phyloP scores from a whole-genome alignment of 1,140 invertebrate species.

The Tribolium madens region DNA sequence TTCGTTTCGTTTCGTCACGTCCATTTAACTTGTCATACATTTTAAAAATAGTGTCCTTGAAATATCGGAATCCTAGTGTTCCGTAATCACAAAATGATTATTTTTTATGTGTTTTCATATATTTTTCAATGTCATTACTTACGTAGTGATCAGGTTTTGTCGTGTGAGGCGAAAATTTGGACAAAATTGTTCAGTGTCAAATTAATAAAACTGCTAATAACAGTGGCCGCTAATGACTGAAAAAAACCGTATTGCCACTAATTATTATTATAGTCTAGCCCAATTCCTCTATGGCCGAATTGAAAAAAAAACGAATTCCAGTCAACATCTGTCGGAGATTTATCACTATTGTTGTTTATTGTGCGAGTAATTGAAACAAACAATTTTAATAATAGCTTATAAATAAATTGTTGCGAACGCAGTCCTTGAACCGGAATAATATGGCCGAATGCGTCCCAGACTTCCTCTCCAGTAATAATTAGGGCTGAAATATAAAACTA shows the following conservation, averaged over 20 bases:
- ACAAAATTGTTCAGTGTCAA: neutral
- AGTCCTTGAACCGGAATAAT: constrained; percentile 25
- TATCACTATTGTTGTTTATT: constrained; percentile 18
- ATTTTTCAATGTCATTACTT: neutral
- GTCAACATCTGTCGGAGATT: constrained; percentile 9
- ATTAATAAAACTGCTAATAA: constrained; percentile 2
- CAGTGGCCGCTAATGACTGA: constrained; percentile 1
- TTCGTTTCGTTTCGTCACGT: neutral
- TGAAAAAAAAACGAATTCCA: neutral
- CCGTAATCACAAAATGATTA: neutral
- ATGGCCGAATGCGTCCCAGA: neutral
- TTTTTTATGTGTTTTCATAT: neutral
- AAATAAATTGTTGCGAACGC: constrained; percentile 28
- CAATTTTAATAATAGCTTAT: constrained; percentile 38
- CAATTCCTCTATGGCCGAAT: constrained; percentile 1
- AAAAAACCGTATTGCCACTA: constrained; percentile 8
- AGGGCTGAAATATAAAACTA: neutral
- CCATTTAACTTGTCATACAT: neutral
- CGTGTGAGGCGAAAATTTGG: neutral
- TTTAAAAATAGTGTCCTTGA: constrained; percentile 4
- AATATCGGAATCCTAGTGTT: neutral
- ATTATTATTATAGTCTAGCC: constrained; percentile 2
- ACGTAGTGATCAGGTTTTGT: neutral
- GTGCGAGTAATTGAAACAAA: constrained; percentile 28
- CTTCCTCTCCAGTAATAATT: neutral